Percentiles rank a stretch among this genome's conserved stretches.
These are phyloP conservation scores for Zygogramma bicolorata DNA, from an alignment of 2,888 invertebrate species.

Conservation along the genomic window DNA sequence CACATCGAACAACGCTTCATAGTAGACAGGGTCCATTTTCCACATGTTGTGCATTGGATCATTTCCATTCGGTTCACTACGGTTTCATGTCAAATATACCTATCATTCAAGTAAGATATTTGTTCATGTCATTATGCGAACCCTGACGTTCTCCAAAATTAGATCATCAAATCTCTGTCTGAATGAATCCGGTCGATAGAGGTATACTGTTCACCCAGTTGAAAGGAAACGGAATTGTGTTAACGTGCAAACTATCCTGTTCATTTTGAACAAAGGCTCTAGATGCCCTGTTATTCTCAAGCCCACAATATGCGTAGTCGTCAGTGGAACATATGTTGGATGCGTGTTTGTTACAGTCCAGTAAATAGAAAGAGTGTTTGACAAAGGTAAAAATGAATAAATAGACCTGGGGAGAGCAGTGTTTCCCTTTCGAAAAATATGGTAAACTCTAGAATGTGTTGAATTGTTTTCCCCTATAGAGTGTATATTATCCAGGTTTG, in stretches of 20 bases:
- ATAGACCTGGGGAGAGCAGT: too few species aligned
- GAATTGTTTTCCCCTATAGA: too few species aligned
- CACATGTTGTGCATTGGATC: background rate
- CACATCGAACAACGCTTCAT: background rate
- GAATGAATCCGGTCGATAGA: background rate
- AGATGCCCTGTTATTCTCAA: background rate
- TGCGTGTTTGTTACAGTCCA: background rate
- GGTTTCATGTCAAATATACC: background rate
- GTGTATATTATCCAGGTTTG: too few species aligned
- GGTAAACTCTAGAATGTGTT: too few species aligned
- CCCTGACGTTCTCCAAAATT: background rate
- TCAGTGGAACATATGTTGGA: background rate
- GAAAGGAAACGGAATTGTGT: constrained; percentile 8
- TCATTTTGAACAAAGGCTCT: constrained; percentile 4
- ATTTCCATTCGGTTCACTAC: background rate
- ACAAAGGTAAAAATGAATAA: too few species aligned
- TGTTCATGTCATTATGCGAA: background rate
- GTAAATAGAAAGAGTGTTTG: background rate
- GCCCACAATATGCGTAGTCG: background rate
- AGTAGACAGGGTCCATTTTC: background rate
- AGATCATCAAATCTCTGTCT: background rate
- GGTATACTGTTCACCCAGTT: background rate
- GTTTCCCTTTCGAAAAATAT: too few species aligned
- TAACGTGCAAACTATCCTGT: constrained; percentile 9
- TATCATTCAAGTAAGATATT: background rate